A percentile compares a stretch with the other conserved stretches of the same genome.
Evolutionary conservation across 2,797 vertebrate genomes (phyloP).

Genomic region (Cossypha caffra): DNA sequence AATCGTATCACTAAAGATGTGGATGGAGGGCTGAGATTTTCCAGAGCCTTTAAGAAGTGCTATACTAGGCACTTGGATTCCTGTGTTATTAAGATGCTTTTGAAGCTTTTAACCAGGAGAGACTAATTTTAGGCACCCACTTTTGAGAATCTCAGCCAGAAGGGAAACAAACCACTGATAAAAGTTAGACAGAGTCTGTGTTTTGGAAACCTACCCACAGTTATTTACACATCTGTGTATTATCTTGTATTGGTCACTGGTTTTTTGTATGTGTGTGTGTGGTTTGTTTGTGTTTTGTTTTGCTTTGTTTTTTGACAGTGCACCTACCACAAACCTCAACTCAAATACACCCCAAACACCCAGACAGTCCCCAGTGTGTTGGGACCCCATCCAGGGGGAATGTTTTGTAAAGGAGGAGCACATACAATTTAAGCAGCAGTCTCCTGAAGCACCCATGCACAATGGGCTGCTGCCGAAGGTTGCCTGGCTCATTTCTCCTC

Average conservation of each 20-base stretch:
- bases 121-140: conserved; percentile 38
- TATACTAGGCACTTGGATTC: neutral
- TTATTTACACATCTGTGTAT: conserved; percentile 12
- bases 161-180: conserved; percentile 34
- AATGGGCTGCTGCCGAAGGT: neutral
- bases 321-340: conserved; percentile 35
- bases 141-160: conserved; percentile 30
- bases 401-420: neutral
- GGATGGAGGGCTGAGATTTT: conserved; percentile 22
- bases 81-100: conserved; percentile 48
- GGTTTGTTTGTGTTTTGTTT: neutral
- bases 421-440: neutral
- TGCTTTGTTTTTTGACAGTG: neutral
- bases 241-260: conserved; percentile 20
- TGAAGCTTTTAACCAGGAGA: conserved; percentile 31
- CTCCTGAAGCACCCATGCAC: neutral
- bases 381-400: neutral
- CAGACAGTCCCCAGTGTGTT: neutral
- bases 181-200: neutral
- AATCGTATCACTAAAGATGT: neutral
- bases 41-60: conserved; percentile 46
- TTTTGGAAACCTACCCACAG: conserved; percentile 15
- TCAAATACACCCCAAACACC: neutral
- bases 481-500: neutral
- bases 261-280: neutral